Conservation (phyloP, 2,888 invertebrate genomes). For the Trilocha varians region DNA sequence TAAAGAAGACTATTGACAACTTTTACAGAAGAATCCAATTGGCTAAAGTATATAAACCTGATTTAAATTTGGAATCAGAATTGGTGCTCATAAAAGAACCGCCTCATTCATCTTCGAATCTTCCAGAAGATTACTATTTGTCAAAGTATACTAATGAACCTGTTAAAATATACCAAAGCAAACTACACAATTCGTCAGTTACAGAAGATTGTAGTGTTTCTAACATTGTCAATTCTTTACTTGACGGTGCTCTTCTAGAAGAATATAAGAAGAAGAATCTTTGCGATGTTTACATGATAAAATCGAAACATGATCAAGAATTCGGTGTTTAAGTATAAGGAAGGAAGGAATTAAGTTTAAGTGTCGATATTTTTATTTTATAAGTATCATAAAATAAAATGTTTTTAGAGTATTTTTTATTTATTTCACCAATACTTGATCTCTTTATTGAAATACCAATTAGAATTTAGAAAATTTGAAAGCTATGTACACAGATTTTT, state of each 20-base stretch:
- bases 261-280: conserved; percentile 6
- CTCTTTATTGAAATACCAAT: no score
- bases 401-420: no score
- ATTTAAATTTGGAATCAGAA: conserved; percentile 23
- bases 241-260: conserved; percentile 22
- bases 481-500: no score
- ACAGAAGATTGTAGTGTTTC: conserved; percentile 22
- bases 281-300: conserved; percentile 4
- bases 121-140: conserved; percentile 25
- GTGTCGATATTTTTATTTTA: no score
- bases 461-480: no score
- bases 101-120: conserved; percentile 17
- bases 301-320: neutral
- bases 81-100: conserved; percentile 25
- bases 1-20: conserved; percentile 14
- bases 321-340: neutral
- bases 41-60: conserved; percentile 21
- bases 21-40: conserved; percentile 22
- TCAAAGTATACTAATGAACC: conserved; percentile 23
- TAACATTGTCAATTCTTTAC: conserved; percentile 24
- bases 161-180: conserved; percentile 21
- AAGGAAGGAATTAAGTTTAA: no score
- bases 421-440: no score
- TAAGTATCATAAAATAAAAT: no score
- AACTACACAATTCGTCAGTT: conserved; percentile 20